Evolutionary conservation across 1,140 invertebrate genomes (phyloP), one percentile per base, ranked within the genome.

Genomic region (Aphis craccivora): DNA sequence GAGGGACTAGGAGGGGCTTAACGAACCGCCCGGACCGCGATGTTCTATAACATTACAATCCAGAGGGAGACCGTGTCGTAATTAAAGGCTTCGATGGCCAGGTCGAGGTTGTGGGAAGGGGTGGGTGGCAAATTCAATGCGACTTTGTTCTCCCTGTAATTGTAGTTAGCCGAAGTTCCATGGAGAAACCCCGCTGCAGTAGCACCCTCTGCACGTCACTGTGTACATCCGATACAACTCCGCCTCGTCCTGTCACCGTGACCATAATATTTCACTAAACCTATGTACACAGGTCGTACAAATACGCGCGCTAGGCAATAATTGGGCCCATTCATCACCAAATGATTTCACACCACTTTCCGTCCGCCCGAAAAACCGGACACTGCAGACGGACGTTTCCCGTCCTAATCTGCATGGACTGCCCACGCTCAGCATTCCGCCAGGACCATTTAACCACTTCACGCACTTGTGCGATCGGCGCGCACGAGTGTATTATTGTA

Each of bases 61-160:
- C 87, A n/a, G 86, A 88, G 86, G 87, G 87, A 37, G 89, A 48
- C 37, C 53, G 53, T 30, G 55, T 90, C 81, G 76, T 93, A 93
- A 93, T 93, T 93, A 93, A 93, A 93, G 91, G 91, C 81, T 93
- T 93, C 91, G 76, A 53, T 55, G 48, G 91, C 81, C 90, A 25
- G 76, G 43, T 91, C 51, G 89, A 40, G 23, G 22, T 40, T 35
- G 37, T 25, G 90, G 60, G 53, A 3, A 48, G 11, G 23, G 35
- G 30, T 23, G 22, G 35, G 45, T 88, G 23, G 86, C 20, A 40
- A 60, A 48, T 92, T 84, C 35, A 55, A 93, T 53, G 91, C 81
- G 76, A 93, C 91, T 93, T 93, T 93, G 91, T 93, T 55, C 48
- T 35, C 81, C 81, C 91, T 84, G 91, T 93, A 93, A 93, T 93